Conservation (phyloP, 1,140 invertebrate genomes). For the Habropoda laboriosa region DNA sequence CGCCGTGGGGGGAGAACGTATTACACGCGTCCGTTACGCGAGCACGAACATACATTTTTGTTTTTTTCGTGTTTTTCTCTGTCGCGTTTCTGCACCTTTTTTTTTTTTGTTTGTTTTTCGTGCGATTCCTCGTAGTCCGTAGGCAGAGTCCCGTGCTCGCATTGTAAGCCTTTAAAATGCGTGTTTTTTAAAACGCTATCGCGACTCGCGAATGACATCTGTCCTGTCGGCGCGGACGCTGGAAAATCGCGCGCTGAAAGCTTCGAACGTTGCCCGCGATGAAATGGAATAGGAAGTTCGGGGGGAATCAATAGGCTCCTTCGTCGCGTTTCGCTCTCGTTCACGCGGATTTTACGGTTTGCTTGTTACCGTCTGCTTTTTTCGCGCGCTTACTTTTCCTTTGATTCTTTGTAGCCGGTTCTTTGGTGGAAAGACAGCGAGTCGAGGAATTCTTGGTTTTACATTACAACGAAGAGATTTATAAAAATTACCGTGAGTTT, state of each 20-base stretch:
- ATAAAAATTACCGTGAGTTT: too few relatives aligned
- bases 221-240: slow-evolving; percentile 2
- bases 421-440: too few relatives aligned
- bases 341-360: too few relatives aligned
- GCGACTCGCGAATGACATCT: slow-evolving; percentile 41
- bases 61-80: not conserved
- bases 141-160: not conserved
- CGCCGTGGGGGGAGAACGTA: slow-evolving; percentile 48
- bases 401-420: too few relatives aligned
- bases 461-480: too few relatives aligned
- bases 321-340: not conserved
- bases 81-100: too few relatives aligned
- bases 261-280: not conserved
- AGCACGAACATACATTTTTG: not conserved
- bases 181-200: slow-evolving; percentile 31
- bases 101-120: not conserved
- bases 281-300: slow-evolving; percentile 10
- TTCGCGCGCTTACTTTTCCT: too few relatives aligned
- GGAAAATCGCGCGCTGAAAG: slow-evolving; percentile 7
- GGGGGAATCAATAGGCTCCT: slow-evolving; percentile 17
- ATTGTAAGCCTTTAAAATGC: slow-evolving; percentile 41
- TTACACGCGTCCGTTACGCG: slow-evolving; percentile 51
- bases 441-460: too few relatives aligned
- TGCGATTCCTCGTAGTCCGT: not conserved
- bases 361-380: too few relatives aligned